phyloP scores from a whole-genome alignment of 2,888 invertebrate genomes.

The Pseudococcus jackbeardsleyi region DNA sequence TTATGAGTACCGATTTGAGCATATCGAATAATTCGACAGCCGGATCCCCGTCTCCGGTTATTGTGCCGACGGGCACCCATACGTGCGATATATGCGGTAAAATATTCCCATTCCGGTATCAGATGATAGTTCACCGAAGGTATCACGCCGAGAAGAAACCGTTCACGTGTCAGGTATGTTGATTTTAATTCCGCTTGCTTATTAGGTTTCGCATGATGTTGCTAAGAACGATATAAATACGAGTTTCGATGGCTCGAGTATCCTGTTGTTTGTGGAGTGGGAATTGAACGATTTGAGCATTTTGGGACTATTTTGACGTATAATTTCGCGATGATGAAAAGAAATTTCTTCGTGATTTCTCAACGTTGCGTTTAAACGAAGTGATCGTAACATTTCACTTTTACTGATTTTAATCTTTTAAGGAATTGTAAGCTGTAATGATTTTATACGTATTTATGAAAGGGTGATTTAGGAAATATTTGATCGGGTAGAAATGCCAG shows the following conservation, averaged over 20 bases:
- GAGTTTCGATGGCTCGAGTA: not conserved
- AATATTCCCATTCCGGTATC: constrained; percentile 89
- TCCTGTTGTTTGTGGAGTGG: not conserved
- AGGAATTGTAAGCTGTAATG: no score
- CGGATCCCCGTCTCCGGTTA: constrained; percentile 68
- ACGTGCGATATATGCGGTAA: constrained; percentile 88
- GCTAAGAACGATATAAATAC: not conserved
- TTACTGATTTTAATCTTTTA: no score
- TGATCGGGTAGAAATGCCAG: no score
- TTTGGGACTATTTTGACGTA: no score
- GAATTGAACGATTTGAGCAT: not conserved
- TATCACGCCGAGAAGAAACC: constrained; percentile 90
- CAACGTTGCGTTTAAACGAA: no score
- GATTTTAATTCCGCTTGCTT: not conserved
- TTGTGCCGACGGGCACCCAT: constrained; percentile 74
- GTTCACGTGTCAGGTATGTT: constrained; percentile 76
- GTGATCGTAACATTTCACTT: no score
- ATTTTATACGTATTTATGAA: no score
- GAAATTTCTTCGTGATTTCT: no score
- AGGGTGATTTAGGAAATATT: no score
- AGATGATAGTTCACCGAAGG: constrained; percentile 86
- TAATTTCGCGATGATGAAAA: no score
- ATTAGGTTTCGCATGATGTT: not conserved
- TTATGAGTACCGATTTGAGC: constrained; percentile 52
- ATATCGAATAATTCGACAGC: constrained; percentile 63